These are phyloP conservation scores for Panthera tigris DNA, from an alignment of 2,113 vertebrate species.

Conservation along the genomic window DNA sequence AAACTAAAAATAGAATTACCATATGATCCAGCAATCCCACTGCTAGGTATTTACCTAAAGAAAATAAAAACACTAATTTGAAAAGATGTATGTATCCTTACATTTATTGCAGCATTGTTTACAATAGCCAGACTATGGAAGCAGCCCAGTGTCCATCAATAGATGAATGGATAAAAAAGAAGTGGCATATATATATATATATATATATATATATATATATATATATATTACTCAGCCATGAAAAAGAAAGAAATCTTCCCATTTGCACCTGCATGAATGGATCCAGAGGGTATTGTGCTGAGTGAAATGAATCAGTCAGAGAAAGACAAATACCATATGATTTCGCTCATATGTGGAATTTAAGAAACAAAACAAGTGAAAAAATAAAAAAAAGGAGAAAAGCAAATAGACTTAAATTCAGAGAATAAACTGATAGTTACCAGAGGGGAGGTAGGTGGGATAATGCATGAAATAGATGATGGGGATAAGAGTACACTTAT, in stretches of 20 bases:
- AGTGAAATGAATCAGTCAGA: not conserved
- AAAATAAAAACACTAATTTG: not conserved
- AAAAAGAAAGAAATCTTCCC: not conserved
- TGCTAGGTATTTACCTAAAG: not conserved
- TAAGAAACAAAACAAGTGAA: not conserved
- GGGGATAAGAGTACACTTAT: not conserved
- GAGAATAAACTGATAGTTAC: not conserved
- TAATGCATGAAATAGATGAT: not conserved
- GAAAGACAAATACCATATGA: not conserved
- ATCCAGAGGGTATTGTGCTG: not conserved
- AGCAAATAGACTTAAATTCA: not conserved
- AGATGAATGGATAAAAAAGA: not conserved
- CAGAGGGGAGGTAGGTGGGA: not conserved
- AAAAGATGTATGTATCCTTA: not conserved
- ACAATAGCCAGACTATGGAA: not conserved
- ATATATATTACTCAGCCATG: not conserved
- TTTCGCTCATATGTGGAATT: not conserved
- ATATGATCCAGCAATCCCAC: not conserved
- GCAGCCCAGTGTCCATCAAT: not conserved
- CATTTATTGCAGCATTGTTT: not conserved
- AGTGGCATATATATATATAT: not conserved
- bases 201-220: too few relatives aligned
- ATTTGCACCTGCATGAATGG: not conserved
- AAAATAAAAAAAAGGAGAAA: not conserved
- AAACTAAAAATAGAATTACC: not conserved